These are phyloP conservation scores for Neoniphon sammara DNA, from an alignment of 2,797 vertebrate species.

Conservation along the genomic window DNA sequence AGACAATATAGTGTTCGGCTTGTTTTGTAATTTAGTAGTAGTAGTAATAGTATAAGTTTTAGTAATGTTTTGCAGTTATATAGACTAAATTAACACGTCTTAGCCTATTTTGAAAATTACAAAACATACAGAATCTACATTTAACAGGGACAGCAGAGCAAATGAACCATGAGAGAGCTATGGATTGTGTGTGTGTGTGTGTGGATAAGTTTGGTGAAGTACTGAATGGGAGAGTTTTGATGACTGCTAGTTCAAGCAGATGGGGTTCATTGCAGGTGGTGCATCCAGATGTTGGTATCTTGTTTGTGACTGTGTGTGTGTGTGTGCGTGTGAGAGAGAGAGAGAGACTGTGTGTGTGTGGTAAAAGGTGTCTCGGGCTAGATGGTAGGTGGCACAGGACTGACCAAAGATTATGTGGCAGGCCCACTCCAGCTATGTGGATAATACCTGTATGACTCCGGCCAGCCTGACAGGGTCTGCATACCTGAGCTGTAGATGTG, in stretches of 20 bases:
- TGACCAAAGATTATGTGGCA: slow-evolving; percentile 1
- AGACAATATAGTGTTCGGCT: no score
- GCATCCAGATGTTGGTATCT: slow-evolving; percentile 33
- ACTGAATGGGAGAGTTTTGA: neutral
- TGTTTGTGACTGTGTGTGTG: no score
- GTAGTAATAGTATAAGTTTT: no score
- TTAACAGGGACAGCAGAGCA: no score
- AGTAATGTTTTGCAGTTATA: no score
- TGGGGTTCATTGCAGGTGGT: slow-evolving; percentile 1
- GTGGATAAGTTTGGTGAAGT: neutral
- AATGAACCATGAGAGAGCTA: no score
- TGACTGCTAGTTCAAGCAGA: slow-evolving; percentile 17
- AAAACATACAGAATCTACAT: neutral
- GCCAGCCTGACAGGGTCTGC: neutral
- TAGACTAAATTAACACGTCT: no score
- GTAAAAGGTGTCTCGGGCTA: neutral
- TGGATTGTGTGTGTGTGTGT: neutral
- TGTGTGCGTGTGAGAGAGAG: no score
- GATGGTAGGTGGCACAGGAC: neutral
- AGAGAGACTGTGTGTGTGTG: neutral
- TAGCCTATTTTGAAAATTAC: neutral
- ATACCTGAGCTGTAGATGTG: slow-evolving; percentile 13
- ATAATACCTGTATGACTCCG: slow-evolving; percentile 19
- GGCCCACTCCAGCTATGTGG: slow-evolving; percentile 18
- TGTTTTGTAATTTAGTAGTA: no score